Percentiles rank a stretch among this genome's conserved stretches.
Conservation (phyloP, 2,888 invertebrate species). For the Synanthedon formicaeformis region DNA sequence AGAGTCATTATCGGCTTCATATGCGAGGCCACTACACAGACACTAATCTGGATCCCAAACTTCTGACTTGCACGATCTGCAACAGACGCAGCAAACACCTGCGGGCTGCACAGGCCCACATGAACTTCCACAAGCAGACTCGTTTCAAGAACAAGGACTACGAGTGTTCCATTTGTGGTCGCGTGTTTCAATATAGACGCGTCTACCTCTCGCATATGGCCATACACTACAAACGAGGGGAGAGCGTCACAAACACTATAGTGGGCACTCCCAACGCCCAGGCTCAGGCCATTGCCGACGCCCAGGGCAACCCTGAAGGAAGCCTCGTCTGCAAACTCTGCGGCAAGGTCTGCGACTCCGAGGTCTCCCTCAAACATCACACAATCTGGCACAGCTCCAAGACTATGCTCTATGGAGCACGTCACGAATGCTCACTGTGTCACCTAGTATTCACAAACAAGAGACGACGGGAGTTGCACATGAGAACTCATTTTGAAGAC, state of each 20-base stretch:
- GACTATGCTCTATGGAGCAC: constrained; percentile 44
- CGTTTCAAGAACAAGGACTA: constrained; percentile 61
- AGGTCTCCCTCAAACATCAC: constrained; percentile 54
- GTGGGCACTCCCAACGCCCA: constrained; percentile 31
- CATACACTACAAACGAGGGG: constrained; percentile 57
- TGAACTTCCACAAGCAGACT: constrained; percentile 61
- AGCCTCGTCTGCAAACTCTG: constrained; percentile 53
- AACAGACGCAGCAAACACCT: constrained; percentile 56
- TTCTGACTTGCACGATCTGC: constrained; percentile 55
- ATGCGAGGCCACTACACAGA: constrained; percentile 58
- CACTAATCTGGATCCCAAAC: constrained; percentile 44
- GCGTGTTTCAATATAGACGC: constrained; percentile 51
- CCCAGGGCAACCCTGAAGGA: constrained; percentile 27
- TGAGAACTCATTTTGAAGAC: constrained; percentile 60
- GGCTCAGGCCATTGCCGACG: constrained; percentile 7
- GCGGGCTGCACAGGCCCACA: constrained; percentile 58
- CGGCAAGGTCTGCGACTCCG: constrained; percentile 55
- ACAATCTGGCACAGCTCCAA: constrained; percentile 57
- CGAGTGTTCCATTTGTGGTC: constrained; percentile 59
- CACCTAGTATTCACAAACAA: constrained; percentile 59
- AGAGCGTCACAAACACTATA: constrained; percentile 44
- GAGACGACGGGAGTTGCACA: constrained; percentile 52
- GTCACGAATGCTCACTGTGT: constrained; percentile 61
- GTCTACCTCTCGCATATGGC: constrained; percentile 63
- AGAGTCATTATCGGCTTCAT: constrained; percentile 55